These are phyloP conservation scores for Zelostemma sp. DNA, from an alignment of 1,140 invertebrate genomes.

Conservation along the genomic window DNA sequence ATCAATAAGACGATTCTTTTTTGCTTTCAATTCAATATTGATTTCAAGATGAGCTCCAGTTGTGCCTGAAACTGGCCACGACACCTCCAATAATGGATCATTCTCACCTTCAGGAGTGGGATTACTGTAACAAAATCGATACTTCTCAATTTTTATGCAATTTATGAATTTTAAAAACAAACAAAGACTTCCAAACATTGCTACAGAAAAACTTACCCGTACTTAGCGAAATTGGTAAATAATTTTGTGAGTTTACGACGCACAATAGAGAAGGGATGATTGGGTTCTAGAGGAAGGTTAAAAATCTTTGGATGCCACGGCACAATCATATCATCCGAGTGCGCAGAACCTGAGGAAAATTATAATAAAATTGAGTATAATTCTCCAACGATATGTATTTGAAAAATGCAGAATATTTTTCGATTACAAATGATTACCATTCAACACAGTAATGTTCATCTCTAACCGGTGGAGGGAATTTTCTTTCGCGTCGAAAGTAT, in stretches of 20 bases:
- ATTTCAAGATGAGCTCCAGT: conserved; percentile 22
- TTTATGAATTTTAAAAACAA: background rate
- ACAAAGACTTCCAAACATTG: background rate
- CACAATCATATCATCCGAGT: conserved; percentile 74
- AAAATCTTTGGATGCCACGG: conserved; percentile 73
- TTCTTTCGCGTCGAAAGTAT: conserved; percentile 21
- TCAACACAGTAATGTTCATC: conserved; percentile 6
- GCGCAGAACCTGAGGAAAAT: conserved; percentile 69
- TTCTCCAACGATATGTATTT: too few species aligned
- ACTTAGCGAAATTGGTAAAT: conserved; percentile 79
- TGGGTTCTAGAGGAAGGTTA: conserved; percentile 71
- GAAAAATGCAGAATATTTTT: background rate
- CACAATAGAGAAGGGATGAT: conserved; percentile 69
- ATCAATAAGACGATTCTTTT: conserved; percentile 19
- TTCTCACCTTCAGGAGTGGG: conserved; percentile 16
- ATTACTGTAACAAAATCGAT: conserved; percentile 9
- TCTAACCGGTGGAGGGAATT: conserved; percentile 16
- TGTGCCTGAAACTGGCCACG: conserved; percentile 16
- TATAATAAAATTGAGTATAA: background rate
- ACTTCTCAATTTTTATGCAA: background rate
- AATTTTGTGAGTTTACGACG: conserved; percentile 73
- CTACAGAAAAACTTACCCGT: conserved; percentile 65
- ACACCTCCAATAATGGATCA: conserved; percentile 18
- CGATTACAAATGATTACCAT: conserved; percentile 9
- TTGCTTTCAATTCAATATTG: conserved; percentile 14